Evolutionary conservation across 2,797 vertebrate species (phyloP).

Genomic region (Gambelia wislizenii): DNA sequence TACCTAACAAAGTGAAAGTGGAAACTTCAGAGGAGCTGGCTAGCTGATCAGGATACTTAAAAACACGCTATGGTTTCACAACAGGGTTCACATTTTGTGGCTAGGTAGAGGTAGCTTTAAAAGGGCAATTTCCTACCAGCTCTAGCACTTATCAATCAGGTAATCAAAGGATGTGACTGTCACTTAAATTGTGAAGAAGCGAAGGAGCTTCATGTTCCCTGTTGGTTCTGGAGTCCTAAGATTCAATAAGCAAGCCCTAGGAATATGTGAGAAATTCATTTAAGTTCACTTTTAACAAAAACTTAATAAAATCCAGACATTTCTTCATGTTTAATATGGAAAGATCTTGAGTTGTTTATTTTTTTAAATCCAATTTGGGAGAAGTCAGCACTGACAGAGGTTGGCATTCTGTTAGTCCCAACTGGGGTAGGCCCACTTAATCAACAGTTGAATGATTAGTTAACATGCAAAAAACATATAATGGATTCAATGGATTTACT

Average conservation of each 20-base stretch:
- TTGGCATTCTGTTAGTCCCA: too few species aligned
- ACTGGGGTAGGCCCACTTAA: too few species aligned
- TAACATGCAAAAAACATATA: too few species aligned
- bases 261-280: neutral
- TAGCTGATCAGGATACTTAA: neutral
- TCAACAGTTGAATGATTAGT: too few species aligned
- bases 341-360: neutral
- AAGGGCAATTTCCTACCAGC: neutral
- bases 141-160: neutral
- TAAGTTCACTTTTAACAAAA: neutral
- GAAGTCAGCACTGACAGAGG: too few species aligned
- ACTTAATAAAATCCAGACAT: neutral
- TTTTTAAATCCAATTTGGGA: too few species aligned
- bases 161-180: neutral
- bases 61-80: neutral
- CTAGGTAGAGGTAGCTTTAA: neutral
- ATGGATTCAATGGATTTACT: too few species aligned
- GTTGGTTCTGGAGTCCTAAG: neutral
- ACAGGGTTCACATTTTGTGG: neutral
- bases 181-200: neutral
- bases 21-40: neutral
- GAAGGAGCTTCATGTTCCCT: neutral
- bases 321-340: neutral
- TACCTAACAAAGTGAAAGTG: neutral
- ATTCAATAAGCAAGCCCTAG: neutral